Conservation (phyloP, 2,113 vertebrate genomes). For the Ciconia boyciana region DNA sequence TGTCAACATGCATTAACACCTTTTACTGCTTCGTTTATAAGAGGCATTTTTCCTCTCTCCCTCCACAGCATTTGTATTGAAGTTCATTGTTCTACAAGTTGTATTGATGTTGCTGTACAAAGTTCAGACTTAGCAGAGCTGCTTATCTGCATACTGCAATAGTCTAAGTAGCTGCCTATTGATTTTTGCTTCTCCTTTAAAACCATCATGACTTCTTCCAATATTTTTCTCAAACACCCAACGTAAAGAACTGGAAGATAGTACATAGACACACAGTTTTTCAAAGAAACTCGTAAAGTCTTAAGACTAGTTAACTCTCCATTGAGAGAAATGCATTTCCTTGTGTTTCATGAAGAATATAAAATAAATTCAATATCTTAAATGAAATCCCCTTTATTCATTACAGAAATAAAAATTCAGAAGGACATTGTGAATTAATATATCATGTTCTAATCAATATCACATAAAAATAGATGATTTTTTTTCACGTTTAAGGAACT, state of each 20-base stretch:
- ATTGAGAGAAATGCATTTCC: not conserved
- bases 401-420: not conserved
- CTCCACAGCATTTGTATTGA: not conserved
- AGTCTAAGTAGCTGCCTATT: slow-evolving; percentile 54
- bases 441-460: not conserved
- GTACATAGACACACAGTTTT: not conserved
- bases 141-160: slow-evolving; percentile 54
- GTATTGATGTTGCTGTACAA: slow-evolving; percentile 33
- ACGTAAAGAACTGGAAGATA: not conserved
- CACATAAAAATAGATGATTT: not conserved
- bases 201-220: not conserved
- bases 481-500: not conserved
- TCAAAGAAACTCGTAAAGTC: not conserved
- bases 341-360: not conserved
- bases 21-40: not conserved
- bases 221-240: not conserved
- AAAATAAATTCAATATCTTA: not conserved
- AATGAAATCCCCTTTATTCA: not conserved
- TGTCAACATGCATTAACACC: slow-evolving; percentile 34
- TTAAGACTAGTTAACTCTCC: not conserved
- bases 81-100: slow-evolving; percentile 42
- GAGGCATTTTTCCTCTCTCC: not conserved
- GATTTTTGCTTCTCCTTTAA: slow-evolving; percentile 56
- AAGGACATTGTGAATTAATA: not conserved
- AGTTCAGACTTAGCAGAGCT: slow-evolving; percentile 22